Percentiles rank a stretch among this genome's conserved stretches.
Evolutionary conservation across 1,140 invertebrate species (phyloP).

Genomic region (Zaprionus africanus): DNA sequence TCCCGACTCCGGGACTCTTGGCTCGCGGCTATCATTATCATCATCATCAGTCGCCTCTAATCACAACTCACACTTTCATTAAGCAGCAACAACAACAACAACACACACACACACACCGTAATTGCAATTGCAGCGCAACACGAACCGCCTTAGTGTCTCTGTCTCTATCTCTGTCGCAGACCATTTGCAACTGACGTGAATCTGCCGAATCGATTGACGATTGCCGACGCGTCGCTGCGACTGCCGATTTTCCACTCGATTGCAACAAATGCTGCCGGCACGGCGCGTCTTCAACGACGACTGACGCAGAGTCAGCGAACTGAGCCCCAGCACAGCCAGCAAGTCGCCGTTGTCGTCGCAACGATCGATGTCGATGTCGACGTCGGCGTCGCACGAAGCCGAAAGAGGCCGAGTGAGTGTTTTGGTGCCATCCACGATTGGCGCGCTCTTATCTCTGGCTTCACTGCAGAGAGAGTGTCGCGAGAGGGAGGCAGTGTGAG

Average conservation of each 20-base stretch:
- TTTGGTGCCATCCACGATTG: constrained; percentile 5
- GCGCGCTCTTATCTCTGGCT: constrained; percentile 19
- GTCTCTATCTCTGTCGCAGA: neutral
- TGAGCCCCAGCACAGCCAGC: constrained; percentile 51
- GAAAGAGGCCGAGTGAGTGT: constrained; percentile 1
- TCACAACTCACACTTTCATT: constrained; percentile 50
- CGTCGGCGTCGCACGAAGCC: constrained; percentile 21
- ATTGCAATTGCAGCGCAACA: constrained; percentile 39
- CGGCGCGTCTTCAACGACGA: constrained; percentile 66
- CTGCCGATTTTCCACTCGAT: constrained; percentile 34
- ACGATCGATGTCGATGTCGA: constrained; percentile 48
- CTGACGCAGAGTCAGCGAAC: constrained; percentile 39
- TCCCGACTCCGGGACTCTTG: neutral
- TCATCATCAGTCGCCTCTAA: constrained; percentile 38
- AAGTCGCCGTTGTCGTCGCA: constrained; percentile 56
- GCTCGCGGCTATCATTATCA: constrained; percentile 13
- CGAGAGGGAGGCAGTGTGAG: constrained; percentile 6
- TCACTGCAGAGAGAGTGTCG: constrained; percentile 30
- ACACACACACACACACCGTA: constrained; percentile 31
- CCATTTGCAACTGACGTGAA: constrained; percentile 33
- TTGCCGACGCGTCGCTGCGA: constrained; percentile 13
- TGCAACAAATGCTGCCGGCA: constrained; percentile 60
- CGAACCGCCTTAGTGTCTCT: constrained; percentile 28
- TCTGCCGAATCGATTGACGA: constrained; percentile 49
- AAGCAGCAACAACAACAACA: constrained; percentile 9